Conservation (phyloP, 2,797 vertebrate genomes). For the Enteromius paludinosus region DNA sequence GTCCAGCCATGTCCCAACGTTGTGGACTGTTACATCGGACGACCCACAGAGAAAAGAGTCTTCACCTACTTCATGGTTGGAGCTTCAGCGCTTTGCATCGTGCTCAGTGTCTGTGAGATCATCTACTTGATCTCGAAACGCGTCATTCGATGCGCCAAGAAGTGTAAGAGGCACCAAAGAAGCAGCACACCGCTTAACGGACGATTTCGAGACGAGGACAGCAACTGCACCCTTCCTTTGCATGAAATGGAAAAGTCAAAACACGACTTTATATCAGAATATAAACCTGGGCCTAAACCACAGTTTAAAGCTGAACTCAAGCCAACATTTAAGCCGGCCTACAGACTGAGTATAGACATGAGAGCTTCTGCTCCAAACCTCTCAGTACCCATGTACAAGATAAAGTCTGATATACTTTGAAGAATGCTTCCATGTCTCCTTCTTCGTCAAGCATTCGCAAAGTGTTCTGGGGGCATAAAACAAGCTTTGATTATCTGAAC, state of each 20-base stretch:
- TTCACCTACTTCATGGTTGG: conserved; percentile 99
- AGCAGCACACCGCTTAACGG: background rate
- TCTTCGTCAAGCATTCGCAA: background rate
- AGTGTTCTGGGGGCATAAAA: background rate
- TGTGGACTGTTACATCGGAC: conserved; percentile 95
- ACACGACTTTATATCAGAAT: conserved; percentile 67
- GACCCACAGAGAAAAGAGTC: conserved; percentile 95
- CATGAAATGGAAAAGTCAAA: conserved; percentile 35
- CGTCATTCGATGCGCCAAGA: conserved; percentile 61
- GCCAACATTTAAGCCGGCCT: conserved; percentile 40
- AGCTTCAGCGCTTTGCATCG: conserved; percentile 91
- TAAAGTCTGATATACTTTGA: conserved; percentile 6
- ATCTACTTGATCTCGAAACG: conserved; percentile 91
- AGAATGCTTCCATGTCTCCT: background rate
- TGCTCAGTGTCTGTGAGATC: conserved; percentile 94
- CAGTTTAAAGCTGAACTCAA: conserved; percentile 24
- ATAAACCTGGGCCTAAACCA: conserved; percentile 37
- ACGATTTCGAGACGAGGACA: conserved; percentile 69
- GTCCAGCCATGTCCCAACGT: conserved; percentile 88
- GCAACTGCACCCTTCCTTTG: conserved; percentile 62
- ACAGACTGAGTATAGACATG: conserved; percentile 65
- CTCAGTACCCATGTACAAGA: conserved; percentile 42
- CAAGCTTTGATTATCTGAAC: background rate
- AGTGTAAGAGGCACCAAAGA: conserved; percentile 54
- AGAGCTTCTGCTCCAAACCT: conserved; percentile 83